phyloP scores from a whole-genome alignment of 2,797 vertebrate genomes.

The Masticophis lateralis region DNA sequence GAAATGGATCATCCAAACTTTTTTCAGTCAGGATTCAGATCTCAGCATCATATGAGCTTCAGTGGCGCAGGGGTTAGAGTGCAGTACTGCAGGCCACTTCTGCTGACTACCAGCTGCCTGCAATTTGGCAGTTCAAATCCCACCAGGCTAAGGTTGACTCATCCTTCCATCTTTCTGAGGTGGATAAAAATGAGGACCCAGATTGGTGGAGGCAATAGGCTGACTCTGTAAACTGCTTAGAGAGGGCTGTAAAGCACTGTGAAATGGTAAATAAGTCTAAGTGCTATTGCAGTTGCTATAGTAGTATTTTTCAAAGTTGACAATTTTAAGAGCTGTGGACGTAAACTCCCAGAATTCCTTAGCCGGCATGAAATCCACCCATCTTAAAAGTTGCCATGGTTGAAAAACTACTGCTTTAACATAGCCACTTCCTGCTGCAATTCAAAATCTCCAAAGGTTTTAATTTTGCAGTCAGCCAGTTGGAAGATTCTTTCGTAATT shows the following conservation, averaged over 20 bases:
- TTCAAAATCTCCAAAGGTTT: not conserved
- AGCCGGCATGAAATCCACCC: not conserved
- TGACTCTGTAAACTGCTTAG: too few species aligned
- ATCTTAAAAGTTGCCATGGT: not conserved
- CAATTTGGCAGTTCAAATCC: too few species aligned
- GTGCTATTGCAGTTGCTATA: not conserved
- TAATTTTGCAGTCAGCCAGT: not conserved
- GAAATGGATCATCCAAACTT: not conserved
- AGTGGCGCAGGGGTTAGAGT: too few species aligned
- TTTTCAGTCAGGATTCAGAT: not conserved
- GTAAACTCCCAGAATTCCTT: not conserved
- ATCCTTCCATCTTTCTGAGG: too few species aligned
- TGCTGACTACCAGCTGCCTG: too few species aligned
- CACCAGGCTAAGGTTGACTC: too few species aligned
- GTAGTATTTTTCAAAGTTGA: not conserved
- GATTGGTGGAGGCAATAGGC: too few species aligned
- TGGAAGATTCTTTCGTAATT: not conserved
- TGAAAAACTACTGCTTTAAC: not conserved
- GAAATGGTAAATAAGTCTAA: too few species aligned
- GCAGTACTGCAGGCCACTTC: too few species aligned
- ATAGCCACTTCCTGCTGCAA: not conserved
- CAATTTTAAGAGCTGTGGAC: not conserved
- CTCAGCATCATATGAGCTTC: not conserved
- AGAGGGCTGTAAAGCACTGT: too few species aligned
- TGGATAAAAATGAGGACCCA: too few species aligned